Percentiles rank a stretch among this genome's conserved stretches.
Conservation (phyloP, 2,113 vertebrate species). For the Saguinus imperator region DNA sequence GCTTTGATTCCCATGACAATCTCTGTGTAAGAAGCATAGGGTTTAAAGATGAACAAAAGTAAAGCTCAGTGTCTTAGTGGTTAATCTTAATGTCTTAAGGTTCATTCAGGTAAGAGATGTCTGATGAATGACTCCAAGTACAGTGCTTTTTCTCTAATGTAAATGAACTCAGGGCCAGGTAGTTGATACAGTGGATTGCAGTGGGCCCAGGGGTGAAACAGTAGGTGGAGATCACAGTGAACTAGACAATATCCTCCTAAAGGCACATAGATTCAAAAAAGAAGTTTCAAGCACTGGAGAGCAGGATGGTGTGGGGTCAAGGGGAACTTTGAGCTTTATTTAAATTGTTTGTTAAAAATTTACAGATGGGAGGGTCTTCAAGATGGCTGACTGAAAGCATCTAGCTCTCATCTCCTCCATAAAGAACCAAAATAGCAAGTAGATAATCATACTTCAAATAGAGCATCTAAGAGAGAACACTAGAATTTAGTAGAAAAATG, state of each 20-base stretch:
- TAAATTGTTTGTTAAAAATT: constrained; percentile 15
- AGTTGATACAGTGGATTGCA: neutral
- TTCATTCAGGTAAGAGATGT: neutral
- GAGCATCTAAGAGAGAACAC: neutral
- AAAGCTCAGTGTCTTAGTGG: neutral
- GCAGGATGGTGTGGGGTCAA: neutral
- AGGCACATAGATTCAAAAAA: neutral
- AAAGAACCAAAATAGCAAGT: neutral
- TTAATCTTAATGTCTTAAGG: neutral
- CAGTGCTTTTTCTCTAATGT: neutral
- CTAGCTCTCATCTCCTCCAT: neutral
- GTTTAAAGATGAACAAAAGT: neutral
- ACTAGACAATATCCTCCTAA: neutral
- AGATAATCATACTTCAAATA: neutral
- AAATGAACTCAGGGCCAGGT: neutral
- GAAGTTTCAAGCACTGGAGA: neutral
- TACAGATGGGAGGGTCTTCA: neutral
- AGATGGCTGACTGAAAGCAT: neutral
- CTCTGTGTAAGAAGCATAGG: neutral
- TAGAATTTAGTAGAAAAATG: neutral
- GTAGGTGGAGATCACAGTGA: neutral
- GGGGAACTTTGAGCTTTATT: neutral
- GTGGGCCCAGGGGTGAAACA: neutral
- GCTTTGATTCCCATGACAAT: neutral
- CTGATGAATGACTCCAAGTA: neutral